These are phyloP conservation scores for Glareola pratincola DNA, from an alignment of 2,113 vertebrate species.

Conservation along the genomic window DNA sequence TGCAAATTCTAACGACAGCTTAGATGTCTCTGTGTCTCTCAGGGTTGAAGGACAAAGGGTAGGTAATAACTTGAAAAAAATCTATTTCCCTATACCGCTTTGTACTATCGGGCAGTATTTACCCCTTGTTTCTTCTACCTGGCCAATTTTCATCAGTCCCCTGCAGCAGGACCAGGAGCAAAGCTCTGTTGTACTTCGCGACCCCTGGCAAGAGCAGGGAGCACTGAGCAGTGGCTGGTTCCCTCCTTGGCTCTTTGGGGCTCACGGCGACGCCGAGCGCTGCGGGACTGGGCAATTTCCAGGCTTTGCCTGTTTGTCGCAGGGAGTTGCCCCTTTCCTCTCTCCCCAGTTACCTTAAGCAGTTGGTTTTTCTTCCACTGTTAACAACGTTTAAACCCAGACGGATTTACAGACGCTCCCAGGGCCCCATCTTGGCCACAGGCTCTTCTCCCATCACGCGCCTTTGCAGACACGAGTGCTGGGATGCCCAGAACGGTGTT, in stretches of 20 bases:
- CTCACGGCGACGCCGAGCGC: neutral
- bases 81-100: neutral
- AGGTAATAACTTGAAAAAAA: slow-evolving; percentile 19
- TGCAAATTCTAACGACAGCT: slow-evolving; percentile 36
- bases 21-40: neutral
- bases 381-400: neutral
- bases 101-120: neutral
- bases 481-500: neutral
- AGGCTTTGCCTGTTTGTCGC: neutral
- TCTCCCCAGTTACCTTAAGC: neutral
- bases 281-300: neutral
- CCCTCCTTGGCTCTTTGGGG: neutral
- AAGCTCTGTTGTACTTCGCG: neutral
- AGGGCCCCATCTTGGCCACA: neutral
- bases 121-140: neutral
- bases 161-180: neutral
- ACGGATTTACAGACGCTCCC: neutral
- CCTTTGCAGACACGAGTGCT: rapidly evolving
- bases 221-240: neutral
- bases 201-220: neutral
- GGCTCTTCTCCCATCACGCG: neutral
- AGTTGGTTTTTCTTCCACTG: neutral
- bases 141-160: neutral
- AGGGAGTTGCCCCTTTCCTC: neutral
- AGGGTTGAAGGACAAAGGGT: slow-evolving; percentile 42